Conservation (phyloP, 2,797 vertebrate genomes). For the Macrochelys suwanniensis region DNA sequence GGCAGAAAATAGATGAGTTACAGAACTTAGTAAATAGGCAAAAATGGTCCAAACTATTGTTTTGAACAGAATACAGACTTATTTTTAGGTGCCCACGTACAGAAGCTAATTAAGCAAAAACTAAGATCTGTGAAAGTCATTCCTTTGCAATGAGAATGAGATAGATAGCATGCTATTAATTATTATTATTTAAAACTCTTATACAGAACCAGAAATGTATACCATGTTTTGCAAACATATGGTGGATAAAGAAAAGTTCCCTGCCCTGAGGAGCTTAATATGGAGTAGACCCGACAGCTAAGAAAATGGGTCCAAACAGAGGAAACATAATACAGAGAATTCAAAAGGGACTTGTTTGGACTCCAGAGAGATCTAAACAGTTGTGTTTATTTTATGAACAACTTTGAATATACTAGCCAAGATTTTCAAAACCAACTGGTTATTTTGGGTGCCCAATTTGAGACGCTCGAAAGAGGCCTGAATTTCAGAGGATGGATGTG, state of each 20-base stretch:
- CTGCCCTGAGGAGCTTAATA: neutral
- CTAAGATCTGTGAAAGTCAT: neutral
- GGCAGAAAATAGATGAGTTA: neutral
- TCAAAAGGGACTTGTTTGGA: neutral
- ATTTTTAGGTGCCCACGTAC: neutral
- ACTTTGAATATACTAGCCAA: fast-evolving
- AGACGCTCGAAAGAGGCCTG: neutral
- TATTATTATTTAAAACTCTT: neutral
- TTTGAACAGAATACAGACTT: neutral
- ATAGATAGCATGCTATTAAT: neutral
- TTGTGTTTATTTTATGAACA: neutral
- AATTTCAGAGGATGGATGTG: neutral
- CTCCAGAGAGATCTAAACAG: neutral
- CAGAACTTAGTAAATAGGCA: neutral
- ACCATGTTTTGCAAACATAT: neutral
- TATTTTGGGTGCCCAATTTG: fast-evolving
- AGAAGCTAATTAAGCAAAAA: neutral
- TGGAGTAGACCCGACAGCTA: neutral
- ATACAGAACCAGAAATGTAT: neutral
- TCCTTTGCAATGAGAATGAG: neutral
- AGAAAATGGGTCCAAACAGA: neutral
- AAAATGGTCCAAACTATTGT: neutral
- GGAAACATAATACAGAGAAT: neutral
- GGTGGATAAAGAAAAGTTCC: neutral
- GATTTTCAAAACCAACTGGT: neutral